Evolutionary conservation across 2,888 invertebrate species (phyloP), one percentile per base, ranked within the genome.

Genomic region (Euclidia mi): DNA sequence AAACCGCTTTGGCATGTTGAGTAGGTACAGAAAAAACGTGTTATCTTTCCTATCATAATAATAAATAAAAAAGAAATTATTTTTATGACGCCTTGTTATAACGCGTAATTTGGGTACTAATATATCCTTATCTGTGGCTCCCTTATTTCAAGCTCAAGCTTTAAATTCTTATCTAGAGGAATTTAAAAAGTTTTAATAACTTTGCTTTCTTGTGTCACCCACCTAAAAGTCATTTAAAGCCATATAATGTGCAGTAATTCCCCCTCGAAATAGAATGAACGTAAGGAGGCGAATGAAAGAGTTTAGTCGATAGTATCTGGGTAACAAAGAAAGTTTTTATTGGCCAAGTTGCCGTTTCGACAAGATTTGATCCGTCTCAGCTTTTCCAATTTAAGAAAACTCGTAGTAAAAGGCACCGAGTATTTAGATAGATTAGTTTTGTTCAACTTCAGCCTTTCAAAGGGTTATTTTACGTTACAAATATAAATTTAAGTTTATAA

Each of bases 251-350:
- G 67, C 69, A 78, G 76, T 66, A 60, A 78, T 88, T 86, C 79
- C 76, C 82, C 74, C 57, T 69, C 69, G 62, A 77, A 82, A 84
- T 76, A 76, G 73, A 68, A 74, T 72, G 73, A 76, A 56, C 51
- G 71, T 79, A 77, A 79, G 80, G 81, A 58, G 44, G 41, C 47
- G 65, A 82, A 87, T 84, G 86, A 89, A 91, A 87, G 88, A 91
- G 90, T 91, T 88, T 78, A 78, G 65, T 81, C 79, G 90, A 90
- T 91, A 88, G 82, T 88, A 92, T 91, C 92, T 82, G 64, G 85
- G 81, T 93, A 93, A 92, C 92, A 91, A 93, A 91, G 92, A 91
- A 94, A 94, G 92, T 94, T 94, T 94, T 94, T 93, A 94, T 89
- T 87, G 78, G 78, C 71, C 71, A 91, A 94, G 84, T 92, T 92